These are phyloP conservation scores for Anniella stebbinsi DNA, from an alignment of 2,797 vertebrate species.

Conservation along the genomic window DNA sequence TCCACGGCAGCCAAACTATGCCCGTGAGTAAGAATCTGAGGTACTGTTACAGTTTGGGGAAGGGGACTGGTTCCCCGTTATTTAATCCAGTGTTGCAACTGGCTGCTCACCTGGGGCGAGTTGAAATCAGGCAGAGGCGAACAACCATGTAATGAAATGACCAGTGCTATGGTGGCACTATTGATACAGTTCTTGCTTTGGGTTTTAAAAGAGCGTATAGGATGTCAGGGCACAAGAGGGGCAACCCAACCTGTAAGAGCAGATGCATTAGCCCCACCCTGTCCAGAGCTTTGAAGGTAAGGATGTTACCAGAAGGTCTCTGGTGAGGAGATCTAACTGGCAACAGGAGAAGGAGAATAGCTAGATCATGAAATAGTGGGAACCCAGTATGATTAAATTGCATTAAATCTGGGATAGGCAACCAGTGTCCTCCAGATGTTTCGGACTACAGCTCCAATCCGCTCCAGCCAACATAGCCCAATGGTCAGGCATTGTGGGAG, in stretches of 20 bases:
- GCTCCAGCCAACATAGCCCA: no score
- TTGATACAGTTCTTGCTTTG: neutral
- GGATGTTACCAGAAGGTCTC: no score
- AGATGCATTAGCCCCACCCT: neutral
- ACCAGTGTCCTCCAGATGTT: no score
- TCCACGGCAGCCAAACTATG: constrained; percentile 99
- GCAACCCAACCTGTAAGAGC: neutral
- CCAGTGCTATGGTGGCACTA: neutral
- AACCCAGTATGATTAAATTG: no score
- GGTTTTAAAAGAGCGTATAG: neutral
- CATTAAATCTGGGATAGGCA: neutral
- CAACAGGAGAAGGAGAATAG: no score
- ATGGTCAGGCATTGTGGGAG: no score
- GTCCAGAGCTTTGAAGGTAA: neutral
- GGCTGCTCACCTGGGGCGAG: neutral
- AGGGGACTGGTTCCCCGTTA: neutral
- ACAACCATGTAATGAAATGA: neutral
- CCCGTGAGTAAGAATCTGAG: constrained; percentile 87
- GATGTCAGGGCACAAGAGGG: neutral
- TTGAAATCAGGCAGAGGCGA: neutral
- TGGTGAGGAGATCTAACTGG: no score
- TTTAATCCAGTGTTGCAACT: neutral
- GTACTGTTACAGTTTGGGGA: neutral
- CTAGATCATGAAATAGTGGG: no score
- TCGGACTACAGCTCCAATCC: no score